Evolutionary conservation across 2,888 invertebrate genomes (phyloP), one percentile per base, ranked within the genome.

Genomic region (Lucinisca nassula): DNA sequence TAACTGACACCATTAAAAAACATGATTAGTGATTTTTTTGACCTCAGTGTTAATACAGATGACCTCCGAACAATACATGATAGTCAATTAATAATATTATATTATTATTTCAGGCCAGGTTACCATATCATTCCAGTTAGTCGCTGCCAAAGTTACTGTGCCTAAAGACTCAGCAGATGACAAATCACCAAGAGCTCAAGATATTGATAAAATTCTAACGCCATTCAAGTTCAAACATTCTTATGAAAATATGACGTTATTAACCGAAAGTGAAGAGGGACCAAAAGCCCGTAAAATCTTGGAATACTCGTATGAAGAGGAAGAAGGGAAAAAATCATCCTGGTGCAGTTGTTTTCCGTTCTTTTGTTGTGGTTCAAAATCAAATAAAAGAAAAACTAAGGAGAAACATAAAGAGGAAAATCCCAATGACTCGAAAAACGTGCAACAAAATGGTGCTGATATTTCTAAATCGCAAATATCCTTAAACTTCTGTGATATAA

Each of bases 21-120:
- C n/a, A n/a, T n/a, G n/a, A n/a, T n/a, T n/a, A n/a, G n/a, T n/a
- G n/a, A n/a, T n/a, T n/a, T n/a, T n/a, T n/a, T n/a, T n/a, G n/a
- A n/a, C n/a, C n/a, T n/a, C n/a, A n/a, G n/a, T n/a, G n/a, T n/a
- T n/a, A n/a, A n/a, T n/a, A n/a, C n/a, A n/a, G n/a, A n/a, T n/a
- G n/a, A n/a, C n/a, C n/a, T n/a, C n/a, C n/a, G n/a, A n/a, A n/a
- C n/a, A n/a, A n/a, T n/a, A n/a, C n/a, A n/a, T n/a, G n/a, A n/a
- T n/a, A n/a, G n/a, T n/a, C n/a, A n/a, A n/a, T n/a, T n/a, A n/a
- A n/a, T n/a, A n/a, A n/a, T n/a, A n/a, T n/a, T n/a, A n/a, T n/a
- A n/a, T n/a, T n/a, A 14, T n/a, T 21, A 27, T 84, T 85, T 6
- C 89, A 94, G 95, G 95, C 76, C 95, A 95, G 88, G 92, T 95